phyloP scores from a whole-genome alignment of 2,888 invertebrate genomes.

The Cantharis lateralis region DNA sequence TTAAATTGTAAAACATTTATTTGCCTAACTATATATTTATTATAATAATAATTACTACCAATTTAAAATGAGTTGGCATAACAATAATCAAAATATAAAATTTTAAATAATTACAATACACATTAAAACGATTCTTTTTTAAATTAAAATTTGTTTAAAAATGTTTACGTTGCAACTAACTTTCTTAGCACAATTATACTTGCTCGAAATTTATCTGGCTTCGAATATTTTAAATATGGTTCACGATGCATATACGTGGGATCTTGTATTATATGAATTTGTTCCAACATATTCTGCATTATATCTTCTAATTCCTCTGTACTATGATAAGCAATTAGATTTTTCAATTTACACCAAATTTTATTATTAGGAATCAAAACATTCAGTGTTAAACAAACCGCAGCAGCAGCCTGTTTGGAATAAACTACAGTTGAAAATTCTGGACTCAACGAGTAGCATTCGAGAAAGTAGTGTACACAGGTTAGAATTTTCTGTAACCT shows the following conservation, averaged over 20 bases:
- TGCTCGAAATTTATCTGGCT: conserved; percentile 5
- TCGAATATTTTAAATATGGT: conserved; percentile 17
- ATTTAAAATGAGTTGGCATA: background rate
- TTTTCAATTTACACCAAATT: conserved; percentile 4
- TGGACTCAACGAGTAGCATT: conserved; percentile 16
- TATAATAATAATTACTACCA: background rate
- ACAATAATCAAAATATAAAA: background rate
- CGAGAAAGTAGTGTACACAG: conserved; percentile 15
- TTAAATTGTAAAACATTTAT: background rate
- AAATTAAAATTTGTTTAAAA: background rate
- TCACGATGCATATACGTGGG: conserved; percentile 11
- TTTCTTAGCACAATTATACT: conserved; percentile 13
- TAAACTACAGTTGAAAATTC: conserved; percentile 12
- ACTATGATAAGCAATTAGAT: conserved; percentile 1
- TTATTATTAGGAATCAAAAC: background rate
- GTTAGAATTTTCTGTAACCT: background rate
- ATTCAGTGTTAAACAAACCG: conserved; percentile 12
- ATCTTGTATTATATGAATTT: conserved; percentile 23
- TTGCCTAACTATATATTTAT: background rate
- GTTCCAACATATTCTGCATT: conserved; percentile 15
- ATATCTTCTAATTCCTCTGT: conserved; percentile 2
- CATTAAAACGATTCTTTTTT: background rate
- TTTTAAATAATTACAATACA: background rate
- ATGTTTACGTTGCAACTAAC: conserved; percentile 16
- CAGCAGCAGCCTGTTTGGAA: conserved; percentile 23